Base-by-base conservation (phyloP, 2,888 invertebrate species). In the Cerastis leucographa region DNA sequence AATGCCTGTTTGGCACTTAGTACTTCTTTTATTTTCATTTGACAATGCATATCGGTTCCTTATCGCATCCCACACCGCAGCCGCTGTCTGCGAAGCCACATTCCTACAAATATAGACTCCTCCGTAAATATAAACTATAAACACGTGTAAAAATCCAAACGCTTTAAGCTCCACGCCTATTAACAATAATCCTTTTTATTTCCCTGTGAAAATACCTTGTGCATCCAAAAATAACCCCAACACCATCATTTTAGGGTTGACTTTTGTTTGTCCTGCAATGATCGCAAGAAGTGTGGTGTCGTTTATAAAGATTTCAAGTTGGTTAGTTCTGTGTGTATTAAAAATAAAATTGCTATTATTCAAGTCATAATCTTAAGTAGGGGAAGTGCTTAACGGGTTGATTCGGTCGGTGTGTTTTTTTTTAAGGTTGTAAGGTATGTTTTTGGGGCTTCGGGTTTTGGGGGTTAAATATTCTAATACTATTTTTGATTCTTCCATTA, bases 101-200 rank as follows among this genome's bases (percentile, higher is more conserved):
- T 78, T 71, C 82, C 84, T 84, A 87, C 87, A 87, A 81, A 91
- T 88, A 90, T 92, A 92, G 91, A 90, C 87, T 88, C n/a, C n/a
- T 89, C 90, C 89, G 90, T 90, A 91, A 89, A 91, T 89, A 89
- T 86, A 86, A 89, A 90, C 90, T 91, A 89, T 90, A 92, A 92
- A 93, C 95, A 95, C 91, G 90, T 95, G 94, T 94, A 91, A 91
- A 91, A 81, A 90, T 90, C 85, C 89, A 82, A 90, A 87, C 85
- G 89, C 89, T 92, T 91, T 92, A 91, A 93, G 92, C 91, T 89
- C 87, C 87, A 84, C 72, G 90, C 85, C 91, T 92, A 94, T 94
- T 95, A 93, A 93, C 92, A 91, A 92, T 95, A 95, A 95, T 95
- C 95, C 94, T 93, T 93, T 93, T 92, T 91, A 93, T 92, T 92